Evolutionary conservation across 2,888 invertebrate genomes (phyloP), one percentile per base, ranked within the genome.

Genomic region (Fragum fragum): DNA sequence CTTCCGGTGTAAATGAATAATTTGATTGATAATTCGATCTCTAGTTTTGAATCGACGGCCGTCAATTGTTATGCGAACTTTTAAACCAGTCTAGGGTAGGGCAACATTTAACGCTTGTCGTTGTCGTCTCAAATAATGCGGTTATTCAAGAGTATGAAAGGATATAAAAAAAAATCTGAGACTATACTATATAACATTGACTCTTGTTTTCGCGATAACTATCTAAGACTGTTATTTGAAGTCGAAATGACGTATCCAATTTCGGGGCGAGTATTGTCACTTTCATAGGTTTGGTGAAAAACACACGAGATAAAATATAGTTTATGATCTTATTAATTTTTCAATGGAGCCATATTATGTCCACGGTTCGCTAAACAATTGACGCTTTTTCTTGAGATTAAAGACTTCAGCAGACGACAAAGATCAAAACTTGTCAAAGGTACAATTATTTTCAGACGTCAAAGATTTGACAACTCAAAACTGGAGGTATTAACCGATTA

Each of bases 251-350:
- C 18, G 57, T 57, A 26, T 57, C 57, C 57, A 26, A 66, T 66
- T 42, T 66, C 66, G 47, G 66, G 42, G 66, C 21, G 42, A 36
- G 66, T 42, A 66, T 66, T 66, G 66, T 66, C 66, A 66, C 66
- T 66, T 66, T 66, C 42, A 66, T 66, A 66, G 66, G 21, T 66
- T 66, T 21, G 47, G 32, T 36, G 66, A 36, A 39, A 42, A 66
- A 66, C 36, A 39, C 42, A 18, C 21, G 7, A 66, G 66, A 66
- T 66, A 59, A 73, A 32, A 42, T 59, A 73, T 73, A 47, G 32
- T 73, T 80, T 80, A 80, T 80, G 72, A 76, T 80, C 75, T 76
- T 55, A 76, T 80, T 76, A 70, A 39, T 32, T 32, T 32, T 1
- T n/a, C 47, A 68, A 68, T 47, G 57, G 42, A 59, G 59, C 42